Evolutionary conservation across 53 echinoderm and acorn worm genomes (phyloP), one percentile per base, ranked within the genome.

Genomic region (Zoroaster sp.): DNA sequence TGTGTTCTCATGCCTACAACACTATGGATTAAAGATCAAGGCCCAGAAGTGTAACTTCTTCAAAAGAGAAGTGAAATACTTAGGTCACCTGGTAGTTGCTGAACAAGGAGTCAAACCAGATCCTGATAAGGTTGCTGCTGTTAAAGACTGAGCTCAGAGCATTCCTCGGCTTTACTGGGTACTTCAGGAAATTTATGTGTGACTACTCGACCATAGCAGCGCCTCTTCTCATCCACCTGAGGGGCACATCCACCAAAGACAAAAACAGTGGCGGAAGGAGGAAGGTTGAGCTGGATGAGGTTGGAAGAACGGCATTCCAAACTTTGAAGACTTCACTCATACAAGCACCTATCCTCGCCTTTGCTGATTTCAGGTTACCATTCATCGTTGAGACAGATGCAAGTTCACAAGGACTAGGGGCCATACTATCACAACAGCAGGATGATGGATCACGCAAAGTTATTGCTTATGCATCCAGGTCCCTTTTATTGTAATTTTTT

Each of bases 1-100:
- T 28, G 76, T 76, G 34, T 76, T 76, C 32, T 76, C 76, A 15
- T 23, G 76, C 2, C 51, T 76, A 40, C 40, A 38, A n/a, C n/a
- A 40, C 4, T 38, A 70, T 72, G 87, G 87, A 5, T 43, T 93
- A 39, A 93, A 93, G 69, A 41, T 91, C 8, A 92, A 88, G 35
- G 73, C 82, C 21, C 9, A 17, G 10, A 88, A 88, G 81, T 91
- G 91, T 45, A 43, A 91, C 25, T 32, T 69, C 69, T 69, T 69
- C 69, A 69, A 69, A 69, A 69, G 11, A 11, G 69, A 69, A 14
- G 32, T 69, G 5, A 34, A 69, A 31, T 69, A 69, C 8, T 30
- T 69, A 30, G 69, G 69, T 9, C 69, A 69, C 35, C 35, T 69
- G 11, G 40, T 72, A 12, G 72, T 72, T 14, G 72, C 72, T 34